A percentile compares a stretch with the other conserved stretches of the same genome.
phyloP scores from a whole-genome alignment of 2,797 vertebrate species.

The Pempheris klunzingeri region DNA sequence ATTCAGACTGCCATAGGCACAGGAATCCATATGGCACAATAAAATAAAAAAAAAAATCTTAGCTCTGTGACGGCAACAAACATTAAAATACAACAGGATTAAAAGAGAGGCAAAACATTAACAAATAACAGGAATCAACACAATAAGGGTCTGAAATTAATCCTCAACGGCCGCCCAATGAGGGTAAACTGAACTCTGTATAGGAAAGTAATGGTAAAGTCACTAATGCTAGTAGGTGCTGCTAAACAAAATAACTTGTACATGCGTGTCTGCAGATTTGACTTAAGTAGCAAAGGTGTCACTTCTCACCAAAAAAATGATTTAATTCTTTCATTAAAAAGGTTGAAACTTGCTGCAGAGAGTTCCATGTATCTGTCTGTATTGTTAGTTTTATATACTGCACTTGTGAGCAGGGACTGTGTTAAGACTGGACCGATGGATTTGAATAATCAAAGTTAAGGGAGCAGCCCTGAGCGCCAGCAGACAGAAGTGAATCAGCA shows the following conservation, averaged over 20 bases:
- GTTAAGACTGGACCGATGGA: too few species aligned
- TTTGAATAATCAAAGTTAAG: not conserved
- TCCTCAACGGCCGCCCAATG: not conserved
- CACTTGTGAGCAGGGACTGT: not conserved
- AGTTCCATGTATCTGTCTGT: not conserved
- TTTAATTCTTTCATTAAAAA: not conserved
- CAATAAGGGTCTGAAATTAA: conserved; percentile 32
- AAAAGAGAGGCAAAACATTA: conserved; percentile 10
- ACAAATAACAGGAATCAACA: conserved; percentile 19
- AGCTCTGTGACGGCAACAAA: conserved; percentile 37
- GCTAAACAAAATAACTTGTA: not conserved
- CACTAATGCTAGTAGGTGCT: not conserved
- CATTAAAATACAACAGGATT: conserved; percentile 34
- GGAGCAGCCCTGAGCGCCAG: too few species aligned
- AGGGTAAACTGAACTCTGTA: not conserved
- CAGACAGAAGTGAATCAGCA: not conserved
- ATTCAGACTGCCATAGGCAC: conserved; percentile 61
- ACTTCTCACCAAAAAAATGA: not conserved
- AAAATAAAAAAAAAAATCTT: conserved; percentile 49
- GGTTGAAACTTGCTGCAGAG: not conserved
- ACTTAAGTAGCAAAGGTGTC: not conserved
- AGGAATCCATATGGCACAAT: conserved; percentile 63
- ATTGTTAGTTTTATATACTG: not conserved
- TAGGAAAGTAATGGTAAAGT: not conserved
- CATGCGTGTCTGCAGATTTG: not conserved